phyloP scores from a whole-genome alignment of 2,888 invertebrate genomes.

The Stictocephala bisonia region DNA sequence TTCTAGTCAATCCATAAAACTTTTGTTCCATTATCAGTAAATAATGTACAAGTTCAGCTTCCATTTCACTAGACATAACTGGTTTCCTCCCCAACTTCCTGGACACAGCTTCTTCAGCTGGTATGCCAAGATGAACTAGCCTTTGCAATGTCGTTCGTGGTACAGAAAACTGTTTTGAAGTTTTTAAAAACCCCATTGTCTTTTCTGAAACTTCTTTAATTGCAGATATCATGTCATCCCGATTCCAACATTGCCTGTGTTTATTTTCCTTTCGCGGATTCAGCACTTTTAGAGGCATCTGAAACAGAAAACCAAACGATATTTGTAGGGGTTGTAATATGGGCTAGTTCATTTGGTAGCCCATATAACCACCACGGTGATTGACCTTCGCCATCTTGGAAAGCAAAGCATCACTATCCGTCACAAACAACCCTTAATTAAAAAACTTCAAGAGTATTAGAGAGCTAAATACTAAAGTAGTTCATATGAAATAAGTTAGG shows the following conservation, averaged over 20 bases:
- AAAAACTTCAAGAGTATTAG: no score
- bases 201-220: background rate
- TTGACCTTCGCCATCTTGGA: no score
- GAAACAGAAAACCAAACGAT: slow-evolving; percentile 24
- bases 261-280: slow-evolving; percentile 3
- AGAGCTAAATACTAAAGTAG: no score
- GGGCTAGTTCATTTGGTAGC: no score
- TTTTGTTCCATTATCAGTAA: slow-evolving; percentile 37
- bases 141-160: slow-evolving; percentile 27
- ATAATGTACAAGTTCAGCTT: slow-evolving; percentile 43
- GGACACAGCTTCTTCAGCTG: slow-evolving; percentile 13
- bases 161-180: slow-evolving; percentile 17
- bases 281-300: slow-evolving; percentile 35
- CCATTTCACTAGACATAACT: slow-evolving; percentile 24
- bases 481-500: no score
- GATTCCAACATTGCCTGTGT: slow-evolving; percentile 30
- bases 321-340: slow-evolving; percentile 29
- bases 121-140: slow-evolving; percentile 1
- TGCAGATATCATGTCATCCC: slow-evolving; percentile 23
- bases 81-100: slow-evolving; percentile 37
- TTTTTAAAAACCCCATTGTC: slow-evolving; percentile 28
- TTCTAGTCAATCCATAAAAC: slow-evolving; percentile 9
- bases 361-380: no score
- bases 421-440: no score
- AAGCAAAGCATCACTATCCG: no score